Evolutionary conservation across 2,888 invertebrate genomes (phyloP), one percentile per base, ranked within the genome.

Genomic region (Griposia aprilina): DNA sequence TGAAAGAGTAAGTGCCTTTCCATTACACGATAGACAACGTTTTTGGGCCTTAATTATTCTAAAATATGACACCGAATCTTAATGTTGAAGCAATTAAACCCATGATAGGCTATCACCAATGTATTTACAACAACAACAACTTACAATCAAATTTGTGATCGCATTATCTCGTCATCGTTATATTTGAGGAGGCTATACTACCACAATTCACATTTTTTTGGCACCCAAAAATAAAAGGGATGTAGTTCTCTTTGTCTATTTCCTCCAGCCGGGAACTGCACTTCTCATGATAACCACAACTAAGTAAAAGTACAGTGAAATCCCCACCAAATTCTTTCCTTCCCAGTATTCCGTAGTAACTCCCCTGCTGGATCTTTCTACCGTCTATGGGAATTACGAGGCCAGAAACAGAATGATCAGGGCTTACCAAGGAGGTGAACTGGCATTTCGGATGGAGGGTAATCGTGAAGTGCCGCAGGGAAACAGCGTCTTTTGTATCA

Each of bases 311-410:
- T 60, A 10, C 30, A 60, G 30, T 30, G 30, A 30, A 50, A 50
- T 67, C 30, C 30, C 17, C 15, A 11, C 17, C 4, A 76, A 48
- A n/a, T 67, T 36, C 0, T 41, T 57, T 60, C 6, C 7, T 52
- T 81, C 76, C 7, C 79, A 92, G 92, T 90, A 90, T 50, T 90
- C 88, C 41, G 80, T 90, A 52, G 87, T 83, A 10, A 89, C 92
- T 2, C 93, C 93, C 0, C 75, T 92, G 26, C 68, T 89, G 26
- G 93, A 93, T 52, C 79, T 93, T 10, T 89, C 91, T 0, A 41
- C 78, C 11, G 57, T 92, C 0, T 93, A 93, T 26, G 92, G 93
- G 0, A 85, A 84, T 73, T 83, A 71, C 11, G 88, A 86, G 15
- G 65, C 23, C 0, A 83, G 87, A 17, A 87, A 65, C 50, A 75